A percentile compares a stretch with the other conserved stretches of the same genome.
Evolutionary conservation across 53 echinoderm and acorn worm species (phyloP).

Genomic region (Paracentrotus lividus): DNA sequence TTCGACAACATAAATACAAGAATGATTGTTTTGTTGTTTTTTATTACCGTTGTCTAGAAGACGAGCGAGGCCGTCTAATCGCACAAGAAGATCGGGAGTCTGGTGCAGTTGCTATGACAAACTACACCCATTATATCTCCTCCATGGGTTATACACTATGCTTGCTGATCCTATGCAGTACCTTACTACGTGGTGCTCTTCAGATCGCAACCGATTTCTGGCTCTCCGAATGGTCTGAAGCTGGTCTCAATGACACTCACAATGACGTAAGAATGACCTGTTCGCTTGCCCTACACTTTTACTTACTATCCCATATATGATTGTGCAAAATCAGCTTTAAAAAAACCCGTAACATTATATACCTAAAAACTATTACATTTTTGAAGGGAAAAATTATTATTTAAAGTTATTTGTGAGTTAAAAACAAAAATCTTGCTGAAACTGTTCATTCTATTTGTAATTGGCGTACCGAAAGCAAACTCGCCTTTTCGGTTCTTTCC

Average conservation of each 20-base stretch:
- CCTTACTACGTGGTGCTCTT: conserved; percentile 54
- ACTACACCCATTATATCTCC: conserved; percentile 80
- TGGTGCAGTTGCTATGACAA: conserved; percentile 85
- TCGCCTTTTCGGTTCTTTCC: no score
- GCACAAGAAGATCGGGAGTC: conserved; percentile 82
- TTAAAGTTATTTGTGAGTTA: no score
- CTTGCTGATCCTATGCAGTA: conserved; percentile 49
- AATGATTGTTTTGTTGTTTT: neutral
- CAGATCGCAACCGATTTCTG: conserved; percentile 82
- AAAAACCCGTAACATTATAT: no score
- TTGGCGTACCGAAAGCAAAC: no score
- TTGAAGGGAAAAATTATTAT: no score
- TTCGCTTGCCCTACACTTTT: no score
- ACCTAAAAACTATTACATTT: no score
- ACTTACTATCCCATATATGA: no score
- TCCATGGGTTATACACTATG: conserved; percentile 68
- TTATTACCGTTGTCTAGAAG: neutral
- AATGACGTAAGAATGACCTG: conserved; percentile 27
- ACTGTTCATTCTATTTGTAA: no score
- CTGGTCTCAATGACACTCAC: conserved; percentile 5
- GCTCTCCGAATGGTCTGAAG: conserved; percentile 87
- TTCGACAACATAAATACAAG: no score
- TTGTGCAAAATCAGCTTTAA: no score
- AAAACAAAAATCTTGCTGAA: no score
- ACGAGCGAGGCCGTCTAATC: conserved; percentile 74